phyloP scores from a whole-genome alignment of 2,888 invertebrate species.

The Athalia cordata region DNA sequence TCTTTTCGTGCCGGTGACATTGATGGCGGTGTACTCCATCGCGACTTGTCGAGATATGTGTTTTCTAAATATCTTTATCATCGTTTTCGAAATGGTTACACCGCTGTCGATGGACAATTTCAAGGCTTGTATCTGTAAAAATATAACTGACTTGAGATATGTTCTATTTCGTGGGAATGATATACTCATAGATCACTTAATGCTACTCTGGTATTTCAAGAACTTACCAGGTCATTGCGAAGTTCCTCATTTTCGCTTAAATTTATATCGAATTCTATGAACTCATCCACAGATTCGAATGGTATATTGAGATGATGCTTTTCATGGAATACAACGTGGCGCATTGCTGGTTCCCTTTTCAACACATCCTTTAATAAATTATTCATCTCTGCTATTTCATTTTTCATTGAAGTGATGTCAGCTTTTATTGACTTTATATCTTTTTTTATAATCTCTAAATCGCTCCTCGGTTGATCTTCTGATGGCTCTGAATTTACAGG shows the following conservation, averaged over 20 bases:
- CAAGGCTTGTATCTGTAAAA: background rate
- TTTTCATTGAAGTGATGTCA: constrained; percentile 6
- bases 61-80: constrained; percentile 7
- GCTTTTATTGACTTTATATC: constrained; percentile 12
- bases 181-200: background rate
- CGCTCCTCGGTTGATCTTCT: background rate
- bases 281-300: constrained; percentile 3
- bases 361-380: constrained; percentile 7
- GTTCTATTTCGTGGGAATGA: background rate
- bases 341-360: background rate
- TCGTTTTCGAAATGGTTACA: constrained; percentile 5
- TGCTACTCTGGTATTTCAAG: background rate
- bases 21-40: constrained; percentile 3
- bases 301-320: constrained; percentile 7
- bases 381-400: constrained; percentile 13
- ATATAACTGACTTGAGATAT: constrained; percentile 13
- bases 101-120: background rate
- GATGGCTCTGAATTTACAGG: too few species aligned
- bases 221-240: constrained; percentile 14
- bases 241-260: background rate
- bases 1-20: constrained; percentile 1
- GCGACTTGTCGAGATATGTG: background rate
- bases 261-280: constrained; percentile 5
- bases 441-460: background rate
- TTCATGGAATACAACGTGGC: background rate